Evolutionary conservation across 2,113 vertebrate species (phyloP).

Genomic region (Rhea pennata): DNA sequence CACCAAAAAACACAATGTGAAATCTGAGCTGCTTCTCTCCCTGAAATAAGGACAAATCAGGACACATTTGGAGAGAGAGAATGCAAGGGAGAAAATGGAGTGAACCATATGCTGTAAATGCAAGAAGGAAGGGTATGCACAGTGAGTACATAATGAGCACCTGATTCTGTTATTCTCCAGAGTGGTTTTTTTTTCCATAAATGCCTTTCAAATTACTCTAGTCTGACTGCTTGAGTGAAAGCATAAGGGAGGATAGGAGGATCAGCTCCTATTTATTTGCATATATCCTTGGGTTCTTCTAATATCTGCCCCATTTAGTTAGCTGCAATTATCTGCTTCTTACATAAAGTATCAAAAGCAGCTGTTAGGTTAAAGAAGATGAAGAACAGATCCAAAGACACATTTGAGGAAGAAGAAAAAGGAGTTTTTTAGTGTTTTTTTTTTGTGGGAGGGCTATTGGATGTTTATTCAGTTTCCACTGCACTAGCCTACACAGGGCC

Average conservation of each 20-base stretch:
- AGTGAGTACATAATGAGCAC: neutral
- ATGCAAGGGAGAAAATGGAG: neutral
- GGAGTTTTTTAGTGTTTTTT: neutral
- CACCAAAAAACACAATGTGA: slow-evolving; percentile 12
- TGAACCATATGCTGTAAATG: neutral
- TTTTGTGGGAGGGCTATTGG: neutral
- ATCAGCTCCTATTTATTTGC: neutral
- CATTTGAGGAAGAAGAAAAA: neutral
- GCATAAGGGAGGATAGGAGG: neutral
- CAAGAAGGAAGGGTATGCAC: neutral
- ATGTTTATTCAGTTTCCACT: neutral
- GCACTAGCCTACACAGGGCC: neutral
- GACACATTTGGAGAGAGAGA: neutral
- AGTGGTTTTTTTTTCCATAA: neutral
- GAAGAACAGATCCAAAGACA: neutral
- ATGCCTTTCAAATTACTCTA: neutral
- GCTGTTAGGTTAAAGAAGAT: neutral
- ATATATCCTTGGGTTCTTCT: neutral
- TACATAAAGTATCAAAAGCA: neutral
- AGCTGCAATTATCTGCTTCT: neutral
- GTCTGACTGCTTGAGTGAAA: neutral
- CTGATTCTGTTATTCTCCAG: neutral
- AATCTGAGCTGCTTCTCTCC: neutral
- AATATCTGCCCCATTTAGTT: neutral
- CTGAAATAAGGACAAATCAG: slow-evolving; percentile 14